Evolutionary conservation across 2,888 invertebrate genomes (phyloP).

Genomic region (Leucophenga montana): DNA sequence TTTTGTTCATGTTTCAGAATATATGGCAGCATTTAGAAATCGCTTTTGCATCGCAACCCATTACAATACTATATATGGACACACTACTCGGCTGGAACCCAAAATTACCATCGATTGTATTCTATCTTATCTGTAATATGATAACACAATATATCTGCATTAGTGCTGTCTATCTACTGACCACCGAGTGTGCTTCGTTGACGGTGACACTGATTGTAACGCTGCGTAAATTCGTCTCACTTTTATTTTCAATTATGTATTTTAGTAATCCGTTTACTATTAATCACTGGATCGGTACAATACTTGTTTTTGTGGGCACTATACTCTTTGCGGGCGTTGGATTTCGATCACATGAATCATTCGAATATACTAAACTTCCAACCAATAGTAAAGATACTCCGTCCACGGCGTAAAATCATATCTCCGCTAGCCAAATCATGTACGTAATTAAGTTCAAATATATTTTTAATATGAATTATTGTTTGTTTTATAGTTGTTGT

Average conservation of each 20-base stretch:
- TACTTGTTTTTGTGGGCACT: conserved; percentile 93
- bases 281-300: conserved; percentile 92
- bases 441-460: no score
- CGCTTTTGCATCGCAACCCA: conserved; percentile 79
- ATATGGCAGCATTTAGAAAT: conserved; percentile 83
- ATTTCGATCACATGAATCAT: no score
- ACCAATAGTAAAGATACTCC: no score
- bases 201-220: conserved; percentile 97
- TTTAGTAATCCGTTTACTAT: conserved; percentile 95
- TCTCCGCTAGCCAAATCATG: no score
- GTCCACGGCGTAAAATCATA: no score
- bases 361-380: no score
- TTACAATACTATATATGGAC: conserved; percentile 73
- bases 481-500: no score
- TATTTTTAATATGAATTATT: no score
- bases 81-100: conserved; percentile 74
- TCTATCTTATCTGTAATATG: conserved; percentile 86
- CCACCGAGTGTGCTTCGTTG: conserved; percentile 93
- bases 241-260: conserved; percentile 93
- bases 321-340: conserved; percentile 94
- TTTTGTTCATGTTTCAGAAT: conserved; percentile 85
- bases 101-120: conserved; percentile 82
- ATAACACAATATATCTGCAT: conserved; percentile 95
- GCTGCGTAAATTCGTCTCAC: conserved; percentile 93
- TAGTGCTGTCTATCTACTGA: conserved; percentile 93